Evolutionary conservation across 2,888 invertebrate genomes (phyloP).

Genomic region (Schizotus pectinicornis): DNA sequence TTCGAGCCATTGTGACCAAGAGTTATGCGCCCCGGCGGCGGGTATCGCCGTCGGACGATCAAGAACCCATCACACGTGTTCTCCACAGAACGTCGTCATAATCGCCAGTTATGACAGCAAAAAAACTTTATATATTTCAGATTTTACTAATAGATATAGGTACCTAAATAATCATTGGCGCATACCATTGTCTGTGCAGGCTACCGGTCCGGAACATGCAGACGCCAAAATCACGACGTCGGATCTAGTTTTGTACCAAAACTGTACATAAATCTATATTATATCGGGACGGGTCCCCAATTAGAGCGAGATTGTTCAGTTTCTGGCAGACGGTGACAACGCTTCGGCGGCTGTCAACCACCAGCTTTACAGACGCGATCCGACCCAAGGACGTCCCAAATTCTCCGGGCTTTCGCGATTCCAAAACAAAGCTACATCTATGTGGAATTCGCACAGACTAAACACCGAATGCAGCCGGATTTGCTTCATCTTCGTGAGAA

Average conservation of each 20-base stretch:
- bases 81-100: conserved; percentile 53
- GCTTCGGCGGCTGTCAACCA: conserved; percentile 22
- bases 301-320: conserved; percentile 54
- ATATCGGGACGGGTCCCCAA: conserved; percentile 56
- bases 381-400: conserved; percentile 18
- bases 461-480: no score
- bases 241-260: conserved; percentile 54
- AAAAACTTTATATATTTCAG: not conserved
- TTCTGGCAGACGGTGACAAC: conserved; percentile 49
- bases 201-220: conserved; percentile 23
- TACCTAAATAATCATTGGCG: conserved; percentile 8
- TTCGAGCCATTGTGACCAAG: conserved; percentile 55
- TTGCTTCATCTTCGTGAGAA: no score
- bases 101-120: conserved; percentile 33
- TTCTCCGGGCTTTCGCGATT: not conserved
- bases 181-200: conserved; percentile 13
- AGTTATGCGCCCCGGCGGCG: conserved; percentile 54
- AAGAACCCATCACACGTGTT: conserved; percentile 50
- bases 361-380: conserved; percentile 10
- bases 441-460: no score
- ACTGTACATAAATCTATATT: conserved; percentile 58
- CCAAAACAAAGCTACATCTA: no score
- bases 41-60: conserved; percentile 53
- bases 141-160: no score
- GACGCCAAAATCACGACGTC: conserved; percentile 53